phyloP scores from a whole-genome alignment of 1,140 invertebrate genomes.

The Nymphalis io region DNA sequence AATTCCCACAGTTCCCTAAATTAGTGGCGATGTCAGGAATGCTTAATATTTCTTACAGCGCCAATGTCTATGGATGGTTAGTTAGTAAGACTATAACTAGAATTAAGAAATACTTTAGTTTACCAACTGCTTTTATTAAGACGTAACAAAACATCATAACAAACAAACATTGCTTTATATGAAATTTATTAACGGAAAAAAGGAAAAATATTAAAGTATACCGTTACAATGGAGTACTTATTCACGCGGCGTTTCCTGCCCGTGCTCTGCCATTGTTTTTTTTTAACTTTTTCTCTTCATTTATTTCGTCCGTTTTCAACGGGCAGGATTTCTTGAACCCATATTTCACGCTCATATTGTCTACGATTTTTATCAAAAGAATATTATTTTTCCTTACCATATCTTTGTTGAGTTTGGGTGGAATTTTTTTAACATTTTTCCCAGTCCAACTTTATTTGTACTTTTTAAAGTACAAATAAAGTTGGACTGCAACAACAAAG shows the following conservation, averaged over 20 bases:
- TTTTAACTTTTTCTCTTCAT: conserved; percentile 71
- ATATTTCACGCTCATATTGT: conserved; percentile 78
- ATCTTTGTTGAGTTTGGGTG: conserved; percentile 10
- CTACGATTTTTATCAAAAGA: conserved; percentile 52
- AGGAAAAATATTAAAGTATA: conserved; percentile 46
- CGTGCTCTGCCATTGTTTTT: conserved; percentile 58
- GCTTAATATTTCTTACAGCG: too few relatives aligned
- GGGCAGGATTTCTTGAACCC: conserved; percentile 75
- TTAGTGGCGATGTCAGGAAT: too few relatives aligned
- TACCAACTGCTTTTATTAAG: not conserved
- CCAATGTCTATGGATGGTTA: too few relatives aligned
- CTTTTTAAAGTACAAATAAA: too few relatives aligned
- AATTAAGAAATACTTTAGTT: not conserved
- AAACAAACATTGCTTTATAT: conserved; percentile 33
- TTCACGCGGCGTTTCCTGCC: conserved; percentile 72
- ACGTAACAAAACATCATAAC: conserved; percentile 18
- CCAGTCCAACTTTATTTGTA: not conserved
- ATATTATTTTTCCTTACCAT: conserved; percentile 32
- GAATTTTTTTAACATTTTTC: not conserved
- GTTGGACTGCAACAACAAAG: too few relatives aligned
- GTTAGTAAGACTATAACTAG: too few relatives aligned
- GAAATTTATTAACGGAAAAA: conserved; percentile 46
- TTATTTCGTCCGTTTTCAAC: conserved; percentile 61
- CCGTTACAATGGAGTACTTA: conserved; percentile 61
- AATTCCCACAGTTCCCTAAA: too few relatives aligned